Evolutionary conservation across 2,888 invertebrate genomes (phyloP), one percentile per base, ranked within the genome.

Genomic region (Tinea semifulvella): DNA sequence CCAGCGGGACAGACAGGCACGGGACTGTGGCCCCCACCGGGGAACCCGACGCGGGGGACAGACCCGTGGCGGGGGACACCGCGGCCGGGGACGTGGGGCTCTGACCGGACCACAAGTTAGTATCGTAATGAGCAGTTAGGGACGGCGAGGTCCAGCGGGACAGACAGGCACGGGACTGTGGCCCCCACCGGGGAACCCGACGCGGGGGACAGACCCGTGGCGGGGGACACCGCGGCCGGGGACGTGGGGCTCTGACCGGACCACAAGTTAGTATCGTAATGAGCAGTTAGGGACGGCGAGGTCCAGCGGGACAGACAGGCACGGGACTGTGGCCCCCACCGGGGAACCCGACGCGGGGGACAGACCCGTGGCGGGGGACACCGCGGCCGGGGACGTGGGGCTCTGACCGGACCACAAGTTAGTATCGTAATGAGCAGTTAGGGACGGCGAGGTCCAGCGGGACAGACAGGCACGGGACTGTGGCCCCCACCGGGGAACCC

Each of bases 321-420:
- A 31, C 16, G 71, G 76, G 42, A 72, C 75, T n/a, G 74, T 75
- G 53, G 75, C 76, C 46, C 77, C 77, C 39, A 74, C 77, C 17
- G 77, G 79, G 25, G 77, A 77, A 46, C 76, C 77, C 4, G 76
- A 76, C 43, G 74, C 77, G 45, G 79, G 77, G 46, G 77, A 76
- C 51, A 71, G 64, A 5, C 40, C 40, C 6, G 26, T 27, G 16
- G 22, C 27, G 14, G 42, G 42, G 16, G 42, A 42, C 17, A 42
- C 26, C 53, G 69, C 75, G 49, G 72, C 75, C 26, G 72, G 68
- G 13, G 76, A 76, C 50, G 70, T 65, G 27, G 77, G 76, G 50
- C 76, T 75, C 76, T 76, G 61, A 19, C 22, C n/a, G n/a, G n/a
- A n/a, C n/a, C n/a, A n/a, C n/a, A n/a, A n/a, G n/a, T n/a, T n/a